Evolutionary conservation across 2,797 vertebrate genomes (phyloP).

Genomic region (Mycteria americana): DNA sequence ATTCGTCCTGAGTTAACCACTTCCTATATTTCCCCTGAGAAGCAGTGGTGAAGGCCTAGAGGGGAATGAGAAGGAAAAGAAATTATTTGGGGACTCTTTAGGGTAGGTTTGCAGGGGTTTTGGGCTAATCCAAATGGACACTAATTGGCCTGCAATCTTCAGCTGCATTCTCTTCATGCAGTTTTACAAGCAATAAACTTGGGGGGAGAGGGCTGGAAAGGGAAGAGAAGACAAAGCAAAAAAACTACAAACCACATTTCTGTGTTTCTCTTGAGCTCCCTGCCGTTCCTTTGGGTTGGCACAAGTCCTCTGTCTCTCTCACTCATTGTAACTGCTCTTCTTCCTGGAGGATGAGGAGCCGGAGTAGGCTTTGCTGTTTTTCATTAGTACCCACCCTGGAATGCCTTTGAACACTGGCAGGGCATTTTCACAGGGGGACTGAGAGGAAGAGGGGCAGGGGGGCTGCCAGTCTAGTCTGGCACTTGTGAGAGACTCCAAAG

Average conservation of each 20-base stretch:
- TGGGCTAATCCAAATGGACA: not conserved
- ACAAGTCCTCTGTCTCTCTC: not conserved
- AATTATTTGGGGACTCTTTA: not conserved
- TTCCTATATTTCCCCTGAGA: not conserved
- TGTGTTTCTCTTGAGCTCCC: not conserved
- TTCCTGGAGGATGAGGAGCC: not conserved
- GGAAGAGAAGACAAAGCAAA: not conserved
- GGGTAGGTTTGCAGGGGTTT: not conserved
- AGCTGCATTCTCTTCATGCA: not conserved
- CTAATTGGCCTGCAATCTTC: not conserved
- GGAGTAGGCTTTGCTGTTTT: not conserved
- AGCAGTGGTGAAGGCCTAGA: not conserved
- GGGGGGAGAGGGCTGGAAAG: not conserved
- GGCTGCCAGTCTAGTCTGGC: not conserved
- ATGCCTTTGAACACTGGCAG: not conserved
- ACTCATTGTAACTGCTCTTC: not conserved
- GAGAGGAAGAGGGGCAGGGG: not conserved
- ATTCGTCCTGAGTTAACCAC: not conserved
- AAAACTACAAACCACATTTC: not conserved
- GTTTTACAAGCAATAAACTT: conserved; percentile 1
- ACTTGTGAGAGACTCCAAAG: not conserved
- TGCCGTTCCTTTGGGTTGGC: not conserved
- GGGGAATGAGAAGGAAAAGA: not conserved
- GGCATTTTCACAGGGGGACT: not conserved
- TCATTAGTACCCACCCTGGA: not conserved